phyloP scores from a whole-genome alignment of 2,113 vertebrate species.

The Etheostoma cragini region DNA sequence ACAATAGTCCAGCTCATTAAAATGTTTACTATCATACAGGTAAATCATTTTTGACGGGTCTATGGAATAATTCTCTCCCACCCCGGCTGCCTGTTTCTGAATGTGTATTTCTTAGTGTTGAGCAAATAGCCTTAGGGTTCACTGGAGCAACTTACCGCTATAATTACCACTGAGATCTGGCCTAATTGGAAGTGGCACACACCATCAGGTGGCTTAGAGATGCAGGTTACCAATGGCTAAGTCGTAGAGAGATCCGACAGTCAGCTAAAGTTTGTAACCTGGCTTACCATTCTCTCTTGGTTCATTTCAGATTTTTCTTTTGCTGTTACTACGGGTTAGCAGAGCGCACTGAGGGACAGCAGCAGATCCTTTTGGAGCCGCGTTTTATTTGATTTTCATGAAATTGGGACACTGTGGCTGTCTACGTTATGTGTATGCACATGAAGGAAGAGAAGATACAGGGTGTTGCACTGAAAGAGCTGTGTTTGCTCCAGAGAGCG shows the following conservation, averaged over 20 bases:
- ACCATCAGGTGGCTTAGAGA: constrained; percentile 84
- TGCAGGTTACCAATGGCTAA: constrained; percentile 36
- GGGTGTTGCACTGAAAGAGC: constrained; percentile 42
- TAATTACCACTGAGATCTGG: constrained; percentile 76
- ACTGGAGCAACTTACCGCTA: constrained; percentile 72
- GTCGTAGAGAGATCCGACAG: constrained; percentile 39
- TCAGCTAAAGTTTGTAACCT: constrained; percentile 33
- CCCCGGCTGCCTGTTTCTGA: not conserved
- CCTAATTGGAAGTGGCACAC: constrained; percentile 87
- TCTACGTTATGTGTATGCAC: constrained; percentile 71
- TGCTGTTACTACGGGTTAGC: constrained; percentile 45
- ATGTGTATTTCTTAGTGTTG: constrained; percentile 68
- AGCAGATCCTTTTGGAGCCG: constrained; percentile 12
- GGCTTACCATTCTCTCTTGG: constrained; percentile 27
- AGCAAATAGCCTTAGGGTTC: constrained; percentile 65
- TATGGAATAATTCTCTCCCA: not conserved
- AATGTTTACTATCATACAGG: not conserved
- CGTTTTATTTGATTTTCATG: constrained; percentile 20
- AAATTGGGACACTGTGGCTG: constrained; percentile 1
- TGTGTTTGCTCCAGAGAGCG: constrained; percentile 42
- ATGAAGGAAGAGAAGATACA: constrained; percentile 47
- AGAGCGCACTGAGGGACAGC: not conserved
- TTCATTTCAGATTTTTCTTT: constrained; percentile 55
- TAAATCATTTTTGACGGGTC: constrained; percentile 11
- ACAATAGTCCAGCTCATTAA: not conserved